Evolutionary conservation across 2,888 invertebrate species (phyloP).

Genomic region (Drosophila demipolita): DNA sequence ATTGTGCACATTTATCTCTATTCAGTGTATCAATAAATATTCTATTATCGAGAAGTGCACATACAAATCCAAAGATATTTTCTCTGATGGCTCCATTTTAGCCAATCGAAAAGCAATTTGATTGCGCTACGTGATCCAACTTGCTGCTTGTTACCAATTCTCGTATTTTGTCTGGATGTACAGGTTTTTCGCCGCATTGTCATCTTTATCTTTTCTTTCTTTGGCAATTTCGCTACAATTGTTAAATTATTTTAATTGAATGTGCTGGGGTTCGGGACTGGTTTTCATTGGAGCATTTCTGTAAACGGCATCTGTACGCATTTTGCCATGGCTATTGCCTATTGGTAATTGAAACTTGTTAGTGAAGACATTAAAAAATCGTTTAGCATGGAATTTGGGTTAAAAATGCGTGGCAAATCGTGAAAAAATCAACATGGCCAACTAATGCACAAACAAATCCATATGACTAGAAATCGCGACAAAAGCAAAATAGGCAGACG

Average conservation of each 20-base stretch:
- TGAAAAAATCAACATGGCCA: slow-evolving; percentile 54
- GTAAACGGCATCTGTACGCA: slow-evolving; percentile 60
- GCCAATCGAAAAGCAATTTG: slow-evolving; percentile 68
- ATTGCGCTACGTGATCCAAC: slow-evolving; percentile 63
- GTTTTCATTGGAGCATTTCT: slow-evolving; percentile 61
- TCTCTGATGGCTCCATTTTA: slow-evolving; percentile 70
- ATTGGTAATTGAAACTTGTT: slow-evolving; percentile 80
- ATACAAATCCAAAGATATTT: slow-evolving; percentile 44
- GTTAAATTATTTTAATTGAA: slow-evolving; percentile 80
- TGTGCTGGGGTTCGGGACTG: slow-evolving; percentile 51
- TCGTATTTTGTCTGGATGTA: slow-evolving; percentile 23
- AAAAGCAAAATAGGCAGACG: slow-evolving; percentile 50
- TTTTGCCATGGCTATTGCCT: slow-evolving; percentile 53
- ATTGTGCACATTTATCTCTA: slow-evolving; percentile 1
- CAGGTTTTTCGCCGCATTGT: slow-evolving; percentile 64
- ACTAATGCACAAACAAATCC: slow-evolving; percentile 24
- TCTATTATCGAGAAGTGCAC: slow-evolving; percentile 40
- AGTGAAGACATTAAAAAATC: slow-evolving; percentile 80
- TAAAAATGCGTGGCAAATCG: slow-evolving; percentile 81
- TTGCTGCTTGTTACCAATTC: slow-evolving; percentile 39
- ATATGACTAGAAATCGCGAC: slow-evolving; percentile 27
- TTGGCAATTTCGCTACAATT: slow-evolving; percentile 69
- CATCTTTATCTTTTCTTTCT: slow-evolving; percentile 52
- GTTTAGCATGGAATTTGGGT: slow-evolving; percentile 78
- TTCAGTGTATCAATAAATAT: slow-evolving; percentile 46